phyloP scores from a whole-genome alignment of 2,113 vertebrate genomes.

The Sprattus sprattus region DNA sequence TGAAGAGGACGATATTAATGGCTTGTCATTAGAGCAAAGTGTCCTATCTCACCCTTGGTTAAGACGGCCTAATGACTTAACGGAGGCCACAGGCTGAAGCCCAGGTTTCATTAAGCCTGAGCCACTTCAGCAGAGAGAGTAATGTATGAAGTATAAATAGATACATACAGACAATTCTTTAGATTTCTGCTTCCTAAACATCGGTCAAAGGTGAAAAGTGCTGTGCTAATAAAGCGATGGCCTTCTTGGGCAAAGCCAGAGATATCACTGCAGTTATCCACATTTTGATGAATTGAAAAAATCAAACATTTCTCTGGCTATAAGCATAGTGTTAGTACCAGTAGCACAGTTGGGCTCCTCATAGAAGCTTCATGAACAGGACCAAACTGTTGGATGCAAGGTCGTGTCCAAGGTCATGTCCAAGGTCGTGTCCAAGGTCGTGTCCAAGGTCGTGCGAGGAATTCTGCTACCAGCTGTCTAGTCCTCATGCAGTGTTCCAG shows the following conservation, averaged over 20 bases:
- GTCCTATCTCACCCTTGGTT: slow-evolving; percentile 27
- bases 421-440: no score
- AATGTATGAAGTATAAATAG: not conserved
- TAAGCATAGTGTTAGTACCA: not conserved
- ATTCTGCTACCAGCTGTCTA: not conserved
- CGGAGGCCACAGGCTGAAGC: not conserved
- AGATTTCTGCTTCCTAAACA: not conserved
- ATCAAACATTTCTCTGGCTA: not conserved
- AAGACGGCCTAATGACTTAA: no score
- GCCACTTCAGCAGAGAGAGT: not conserved
- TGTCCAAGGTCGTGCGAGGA: no score
- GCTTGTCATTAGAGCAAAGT: slow-evolving; percentile 28
- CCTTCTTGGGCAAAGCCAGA: not conserved
- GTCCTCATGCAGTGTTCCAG: not conserved
- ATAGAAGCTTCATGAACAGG: not conserved
- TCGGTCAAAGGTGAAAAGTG: not conserved
- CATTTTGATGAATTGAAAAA: not conserved
- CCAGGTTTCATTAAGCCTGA: slow-evolving; percentile 22
- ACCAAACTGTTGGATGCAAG: not conserved
- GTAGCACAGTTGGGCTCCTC: not conserved
- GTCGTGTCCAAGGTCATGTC: no score
- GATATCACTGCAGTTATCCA: not conserved
- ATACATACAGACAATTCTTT: not conserved
- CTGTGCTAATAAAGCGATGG: slow-evolving; percentile 24
- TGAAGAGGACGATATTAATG: slow-evolving; percentile 29